Percentiles rank a stretch among this genome's conserved stretches.
phyloP scores from a whole-genome alignment of 1,140 invertebrate genomes.

The Drosophila albomicans region DNA sequence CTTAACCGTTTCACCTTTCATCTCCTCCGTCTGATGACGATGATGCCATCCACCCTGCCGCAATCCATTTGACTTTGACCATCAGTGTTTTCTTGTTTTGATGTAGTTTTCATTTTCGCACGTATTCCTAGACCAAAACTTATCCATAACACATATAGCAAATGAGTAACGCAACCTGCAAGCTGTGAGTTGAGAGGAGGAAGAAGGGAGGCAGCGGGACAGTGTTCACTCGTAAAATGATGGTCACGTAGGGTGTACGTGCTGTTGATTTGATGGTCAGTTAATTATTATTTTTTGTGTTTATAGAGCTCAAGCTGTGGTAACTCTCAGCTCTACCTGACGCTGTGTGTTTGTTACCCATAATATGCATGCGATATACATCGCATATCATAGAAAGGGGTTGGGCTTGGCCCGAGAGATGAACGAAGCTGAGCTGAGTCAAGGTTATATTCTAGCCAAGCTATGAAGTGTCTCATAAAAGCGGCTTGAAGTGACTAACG shows the following conservation, averaged over 20 bases:
- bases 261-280: conserved; percentile 82
- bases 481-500: conserved; percentile 36
- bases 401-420: background rate
- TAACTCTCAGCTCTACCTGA: conserved; percentile 1
- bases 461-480: conserved; percentile 68
- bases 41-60: background rate
- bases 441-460: conserved; percentile 57
- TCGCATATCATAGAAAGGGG: conserved; percentile 43
- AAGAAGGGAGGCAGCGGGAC: no score
- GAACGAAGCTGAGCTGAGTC: conserved; percentile 4
- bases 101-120: conserved; percentile 73
- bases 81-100: conserved; percentile 57
- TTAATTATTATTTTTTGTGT: conserved; percentile 83
- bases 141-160: conserved; percentile 57
- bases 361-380: conserved; percentile 61
- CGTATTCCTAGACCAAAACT: conserved; percentile 57
- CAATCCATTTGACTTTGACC: conserved; percentile 55
- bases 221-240: conserved; percentile 60
- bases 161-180: conserved; percentile 55
- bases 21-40: background rate
- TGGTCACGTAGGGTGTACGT: conserved; percentile 79
- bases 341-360: conserved; percentile 19
- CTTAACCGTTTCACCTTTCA: conserved; percentile 49
- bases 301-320: conserved; percentile 65
- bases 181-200: conserved; percentile 15